phyloP scores from a whole-genome alignment of 2,888 invertebrate species.

The Dasypogon diadema region DNA sequence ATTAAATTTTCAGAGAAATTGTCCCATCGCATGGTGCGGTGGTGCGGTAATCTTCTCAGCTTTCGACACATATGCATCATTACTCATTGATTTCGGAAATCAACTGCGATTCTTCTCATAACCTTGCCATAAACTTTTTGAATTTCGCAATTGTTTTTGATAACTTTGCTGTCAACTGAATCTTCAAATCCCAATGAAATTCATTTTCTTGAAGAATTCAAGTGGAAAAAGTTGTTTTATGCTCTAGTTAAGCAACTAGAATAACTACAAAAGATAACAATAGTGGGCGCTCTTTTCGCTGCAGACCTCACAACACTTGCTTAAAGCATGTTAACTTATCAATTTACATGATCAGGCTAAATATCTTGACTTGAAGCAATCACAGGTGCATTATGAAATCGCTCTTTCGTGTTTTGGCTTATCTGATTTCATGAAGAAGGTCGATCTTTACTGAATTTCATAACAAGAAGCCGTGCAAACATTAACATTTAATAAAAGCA shows the following conservation, averaged over 20 bases:
- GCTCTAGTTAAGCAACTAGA: no score
- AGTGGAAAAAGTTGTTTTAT: constrained; percentile 11
- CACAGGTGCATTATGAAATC: constrained; percentile 9
- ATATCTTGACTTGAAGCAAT: neutral
- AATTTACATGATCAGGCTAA: constrained; percentile 44
- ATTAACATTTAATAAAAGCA: neutral
- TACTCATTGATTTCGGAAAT: constrained; percentile 6
- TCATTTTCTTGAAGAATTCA: constrained; percentile 12
- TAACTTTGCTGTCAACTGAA: constrained; percentile 7
- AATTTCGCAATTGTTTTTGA: neutral
- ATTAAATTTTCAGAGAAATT: neutral
- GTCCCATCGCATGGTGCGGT: neutral
- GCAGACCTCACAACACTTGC: no score
- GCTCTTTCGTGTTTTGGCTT: neutral
- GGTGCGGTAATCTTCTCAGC: neutral
- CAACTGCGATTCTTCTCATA: constrained; percentile 8
- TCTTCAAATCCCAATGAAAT: neutral
- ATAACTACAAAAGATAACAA: no score
- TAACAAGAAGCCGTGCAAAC: neutral
- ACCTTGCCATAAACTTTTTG: constrained; percentile 19
- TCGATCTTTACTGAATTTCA: neutral
- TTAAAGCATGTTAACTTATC: constrained; percentile 28
- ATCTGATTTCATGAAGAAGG: neutral
- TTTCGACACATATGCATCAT: neutral
- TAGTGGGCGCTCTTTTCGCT: no score